Conservation (phyloP, 1,140 invertebrate species). For the Brachionus paranguensis region DNA sequence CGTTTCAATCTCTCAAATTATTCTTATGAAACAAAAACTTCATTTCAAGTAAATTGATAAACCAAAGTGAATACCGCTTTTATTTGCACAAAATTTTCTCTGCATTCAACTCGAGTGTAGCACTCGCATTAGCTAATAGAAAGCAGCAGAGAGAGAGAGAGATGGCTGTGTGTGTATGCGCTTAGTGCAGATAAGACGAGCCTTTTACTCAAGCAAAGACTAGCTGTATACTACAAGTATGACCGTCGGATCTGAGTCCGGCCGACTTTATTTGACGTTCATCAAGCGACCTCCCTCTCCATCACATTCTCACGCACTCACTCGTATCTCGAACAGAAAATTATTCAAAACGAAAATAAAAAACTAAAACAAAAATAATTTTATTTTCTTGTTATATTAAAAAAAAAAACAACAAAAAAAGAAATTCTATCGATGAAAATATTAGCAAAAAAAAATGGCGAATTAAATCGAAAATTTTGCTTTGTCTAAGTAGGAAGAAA, state of each 20-base stretch:
- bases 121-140: not conserved
- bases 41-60: not conserved
- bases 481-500: not conserved
- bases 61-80: not conserved
- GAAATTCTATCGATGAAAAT: constrained; percentile 31
- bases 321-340: constrained; percentile 7
- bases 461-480: constrained; percentile 23
- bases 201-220: not conserved
- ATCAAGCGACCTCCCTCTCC: not conserved
- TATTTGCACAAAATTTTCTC: not conserved
- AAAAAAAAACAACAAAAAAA: constrained; percentile 27
- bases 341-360: constrained; percentile 26
- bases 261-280: not conserved
- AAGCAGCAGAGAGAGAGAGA: not conserved
- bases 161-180: not conserved
- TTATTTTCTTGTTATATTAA: constrained; percentile 7
- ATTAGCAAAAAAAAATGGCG: constrained; percentile 9
- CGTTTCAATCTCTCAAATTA: not conserved
- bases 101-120: not conserved
- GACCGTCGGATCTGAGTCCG: not conserved
- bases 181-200: not conserved
- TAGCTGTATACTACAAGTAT: not conserved
- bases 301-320: not conserved
- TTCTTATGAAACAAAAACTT: not conserved
- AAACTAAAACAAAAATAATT: constrained; percentile 23